phyloP scores from a whole-genome alignment of 1,140 invertebrate genomes.

The Doryteuthis pealeii region DNA sequence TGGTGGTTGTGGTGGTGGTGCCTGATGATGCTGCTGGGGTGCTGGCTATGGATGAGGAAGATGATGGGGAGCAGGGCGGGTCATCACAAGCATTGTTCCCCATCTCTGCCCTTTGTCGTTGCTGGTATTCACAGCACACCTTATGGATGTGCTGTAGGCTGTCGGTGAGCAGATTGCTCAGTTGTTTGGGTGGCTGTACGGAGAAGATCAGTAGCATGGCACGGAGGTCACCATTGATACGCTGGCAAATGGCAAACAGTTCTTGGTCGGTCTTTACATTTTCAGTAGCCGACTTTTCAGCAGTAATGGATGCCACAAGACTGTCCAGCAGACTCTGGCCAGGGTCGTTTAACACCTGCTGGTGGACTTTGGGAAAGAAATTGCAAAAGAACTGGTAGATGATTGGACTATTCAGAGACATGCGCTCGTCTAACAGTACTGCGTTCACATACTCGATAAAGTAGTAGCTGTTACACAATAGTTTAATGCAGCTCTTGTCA shows the following conservation, averaged over 20 bases:
- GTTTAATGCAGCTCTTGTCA: conserved; percentile 75
- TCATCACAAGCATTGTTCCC: neutral
- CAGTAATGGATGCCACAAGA: conserved; percentile 50
- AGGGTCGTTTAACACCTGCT: conserved; percentile 59
- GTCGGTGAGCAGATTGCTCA: conserved; percentile 45
- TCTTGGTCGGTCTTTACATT: conserved; percentile 47
- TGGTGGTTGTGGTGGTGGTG: neutral
- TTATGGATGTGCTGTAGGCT: conserved; percentile 48
- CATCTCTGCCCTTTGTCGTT: conserved; percentile 40
- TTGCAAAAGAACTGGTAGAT: conserved; percentile 81
- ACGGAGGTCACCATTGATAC: conserved; percentile 59
- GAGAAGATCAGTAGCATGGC: conserved; percentile 58
- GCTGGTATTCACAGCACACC: conserved; percentile 43
- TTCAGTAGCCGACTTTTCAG: conserved; percentile 48
- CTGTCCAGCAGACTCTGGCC: conserved; percentile 51
- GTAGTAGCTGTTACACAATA: conserved; percentile 75
- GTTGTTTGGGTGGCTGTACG: conserved; percentile 48
- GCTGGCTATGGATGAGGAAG: neutral
- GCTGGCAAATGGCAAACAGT: conserved; percentile 49
- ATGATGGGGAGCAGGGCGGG: neutral
- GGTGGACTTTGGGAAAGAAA: conserved; percentile 75
- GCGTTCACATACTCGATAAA: conserved; percentile 83
- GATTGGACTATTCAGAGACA: conserved; percentile 73
- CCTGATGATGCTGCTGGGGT: neutral
- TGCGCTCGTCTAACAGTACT: conserved; percentile 77